Evolutionary conservation across 2,888 invertebrate species (phyloP), one percentile per base, ranked within the genome.

Genomic region (Caenorhabditis uteleia): DNA sequence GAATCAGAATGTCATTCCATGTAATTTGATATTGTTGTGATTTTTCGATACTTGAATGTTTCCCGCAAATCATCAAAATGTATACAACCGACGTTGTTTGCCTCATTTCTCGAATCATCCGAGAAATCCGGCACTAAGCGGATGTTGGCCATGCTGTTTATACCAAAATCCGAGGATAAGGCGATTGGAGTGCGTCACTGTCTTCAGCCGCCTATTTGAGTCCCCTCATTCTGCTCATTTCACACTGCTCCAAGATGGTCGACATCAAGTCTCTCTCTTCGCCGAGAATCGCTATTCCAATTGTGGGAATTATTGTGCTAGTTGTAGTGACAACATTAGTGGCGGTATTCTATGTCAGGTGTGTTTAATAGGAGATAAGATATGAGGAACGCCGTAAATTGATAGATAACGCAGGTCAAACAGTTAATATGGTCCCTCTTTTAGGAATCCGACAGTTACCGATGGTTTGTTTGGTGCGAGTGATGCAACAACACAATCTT

Each of bases 271-370:
- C 45, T 8, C 42, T 70, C 7, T 21, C 67, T n/a, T 56, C 70
- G 2, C 70, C 70, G 2, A 70, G 58, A 47, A 60, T 70, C 21
- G 64, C 68, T 10, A 33, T 71, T 7, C 68, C 71, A 16, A 40
- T 68, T 10, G 47, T 59, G 25, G 68, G 68, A 16, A 39, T 68
- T 7, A 16, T 64, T 16, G 59, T 71, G 16, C 54, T 71, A 3
- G 21, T 71, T 3, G 56, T 59, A 5, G 68, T 66, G 8, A 55
- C 61, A 7, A 49, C 57, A 8, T 49, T 71, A 27, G 62, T 71
- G 6, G 62, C 68, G 2, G 29, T 71, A n/a, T 71, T 71, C 43
- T 71, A 68, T 39, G 36, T 71, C 7, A 68, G 68, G 68, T 68
- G 45, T 14, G 33, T 3, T 50, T 10, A 2, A 12, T 3, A 36